Evolutionary conservation across 2,797 vertebrate genomes (phyloP).

Genomic region (Mormyrus hasselquistii): DNA sequence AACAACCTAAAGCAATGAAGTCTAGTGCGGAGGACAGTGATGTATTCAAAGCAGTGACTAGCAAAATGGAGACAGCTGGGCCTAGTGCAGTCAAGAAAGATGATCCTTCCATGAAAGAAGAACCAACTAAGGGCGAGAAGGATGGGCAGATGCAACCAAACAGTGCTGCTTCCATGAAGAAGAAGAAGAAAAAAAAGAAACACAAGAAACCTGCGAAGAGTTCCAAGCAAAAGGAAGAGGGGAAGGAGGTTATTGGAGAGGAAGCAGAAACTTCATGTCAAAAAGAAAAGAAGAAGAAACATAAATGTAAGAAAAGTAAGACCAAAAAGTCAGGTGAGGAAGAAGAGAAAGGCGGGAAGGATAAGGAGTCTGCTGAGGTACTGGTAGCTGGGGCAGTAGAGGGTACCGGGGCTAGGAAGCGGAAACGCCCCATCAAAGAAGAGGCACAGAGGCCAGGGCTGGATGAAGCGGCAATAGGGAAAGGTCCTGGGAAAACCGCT

Average conservation of each 20-base stretch:
- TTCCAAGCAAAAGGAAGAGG: constrained; percentile 73
- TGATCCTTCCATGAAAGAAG: constrained; percentile 38
- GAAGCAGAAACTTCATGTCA: constrained; percentile 66
- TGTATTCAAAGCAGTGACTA: constrained; percentile 42
- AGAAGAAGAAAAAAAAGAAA: constrained; percentile 96
- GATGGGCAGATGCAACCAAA: constrained; percentile 52
- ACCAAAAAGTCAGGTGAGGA: constrained; percentile 56
- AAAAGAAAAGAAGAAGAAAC: constrained; percentile 78
- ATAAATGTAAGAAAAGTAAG: constrained; percentile 87
- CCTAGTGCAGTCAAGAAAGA: constrained; percentile 52
- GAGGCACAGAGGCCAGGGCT: constrained; percentile 61
- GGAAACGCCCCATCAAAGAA: constrained; percentile 69
- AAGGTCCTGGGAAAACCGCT: constrained; percentile 53
- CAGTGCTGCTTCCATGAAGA: constrained; percentile 72
- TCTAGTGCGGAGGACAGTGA: constrained; percentile 50
- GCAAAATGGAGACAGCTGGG: constrained; percentile 44
- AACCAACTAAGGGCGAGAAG: constrained; percentile 41
- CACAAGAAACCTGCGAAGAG: constrained; percentile 88
- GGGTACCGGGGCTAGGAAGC: constrained; percentile 62
- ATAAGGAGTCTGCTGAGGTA: constrained; percentile 34
- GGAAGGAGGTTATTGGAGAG: constrained; percentile 66
- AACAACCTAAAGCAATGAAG: constrained; percentile 50
- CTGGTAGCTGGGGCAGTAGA: constrained; percentile 32
- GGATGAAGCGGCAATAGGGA: constrained; percentile 53
- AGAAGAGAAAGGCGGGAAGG: constrained; percentile 48